Conservation (phyloP, 2,888 invertebrate genomes). For the Stratiomys singularior region DNA sequence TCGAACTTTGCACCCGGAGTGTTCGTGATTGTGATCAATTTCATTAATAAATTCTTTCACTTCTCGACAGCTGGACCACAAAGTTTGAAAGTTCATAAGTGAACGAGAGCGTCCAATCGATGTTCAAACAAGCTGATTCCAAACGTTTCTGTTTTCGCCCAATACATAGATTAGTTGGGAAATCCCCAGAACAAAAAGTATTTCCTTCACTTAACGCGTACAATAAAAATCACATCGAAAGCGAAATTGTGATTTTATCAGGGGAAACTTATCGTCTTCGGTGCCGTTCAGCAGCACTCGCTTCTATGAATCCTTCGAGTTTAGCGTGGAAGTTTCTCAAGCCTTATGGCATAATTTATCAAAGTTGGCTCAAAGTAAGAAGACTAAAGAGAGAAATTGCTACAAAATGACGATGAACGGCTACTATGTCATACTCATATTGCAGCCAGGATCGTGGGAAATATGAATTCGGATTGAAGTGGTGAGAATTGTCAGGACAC, state of each 20-base stretch:
- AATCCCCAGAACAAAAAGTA: not conserved
- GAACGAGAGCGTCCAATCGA: conserved; percentile 10
- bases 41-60: conserved; percentile 9
- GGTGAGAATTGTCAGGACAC: no score
- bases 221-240: not conserved
- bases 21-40: not conserved
- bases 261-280: not conserved
- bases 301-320: not conserved
- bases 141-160: not conserved
- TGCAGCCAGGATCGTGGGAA: not conserved
- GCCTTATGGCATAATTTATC: conserved; percentile 43
- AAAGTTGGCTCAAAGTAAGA: not conserved
- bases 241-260: conserved; percentile 1
- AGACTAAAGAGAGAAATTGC: not conserved
- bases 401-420: conserved; percentile 18
- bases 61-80: not conserved
- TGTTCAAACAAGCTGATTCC: not conserved
- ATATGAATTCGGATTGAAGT: not conserved
- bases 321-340: not conserved
- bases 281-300: not conserved
- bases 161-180: not conserved
- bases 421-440: not conserved
- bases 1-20: not conserved
- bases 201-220: not conserved
- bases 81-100: conserved; percentile 17